Conservation (phyloP, 2,113 vertebrate species). For the Phyllostomus discolor region DNA sequence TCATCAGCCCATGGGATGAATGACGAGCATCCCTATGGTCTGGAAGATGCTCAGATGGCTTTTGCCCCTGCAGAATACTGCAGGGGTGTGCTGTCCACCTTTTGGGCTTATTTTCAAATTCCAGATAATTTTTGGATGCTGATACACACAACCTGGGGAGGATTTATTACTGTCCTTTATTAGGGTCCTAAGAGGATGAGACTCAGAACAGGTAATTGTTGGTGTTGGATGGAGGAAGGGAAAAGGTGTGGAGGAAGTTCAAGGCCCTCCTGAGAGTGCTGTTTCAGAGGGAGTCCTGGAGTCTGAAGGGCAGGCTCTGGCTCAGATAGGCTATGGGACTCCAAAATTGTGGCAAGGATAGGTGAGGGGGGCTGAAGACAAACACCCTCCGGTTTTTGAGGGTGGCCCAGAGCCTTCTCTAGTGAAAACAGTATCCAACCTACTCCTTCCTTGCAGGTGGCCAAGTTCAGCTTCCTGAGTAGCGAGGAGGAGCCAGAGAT, state of each 20-base stretch:
- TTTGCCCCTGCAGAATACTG: not conserved
- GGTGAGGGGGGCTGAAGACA: not conserved
- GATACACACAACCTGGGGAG: not conserved
- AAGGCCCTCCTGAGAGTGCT: not conserved
- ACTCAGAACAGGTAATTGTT: not conserved
- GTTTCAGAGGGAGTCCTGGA: not conserved
- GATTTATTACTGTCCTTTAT: not conserved
- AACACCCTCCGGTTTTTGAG: not conserved
- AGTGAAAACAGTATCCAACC: not conserved
- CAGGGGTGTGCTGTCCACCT: not conserved
- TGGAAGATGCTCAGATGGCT: not conserved
- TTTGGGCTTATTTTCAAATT: not conserved
- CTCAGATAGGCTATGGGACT: too few relatives aligned
- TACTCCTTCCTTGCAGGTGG: slow-evolving; percentile 65
- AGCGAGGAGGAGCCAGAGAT: slow-evolving; percentile 74
- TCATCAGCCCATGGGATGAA: not conserved
- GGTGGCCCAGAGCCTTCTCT: not conserved
- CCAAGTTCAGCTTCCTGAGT: slow-evolving; percentile 69
- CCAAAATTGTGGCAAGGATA: not conserved
- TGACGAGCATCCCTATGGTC: not conserved
- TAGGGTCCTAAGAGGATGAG: not conserved
- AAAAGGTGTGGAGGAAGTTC: not conserved
- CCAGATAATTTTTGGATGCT: not conserved
- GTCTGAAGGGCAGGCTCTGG: not conserved
- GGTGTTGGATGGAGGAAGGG: not conserved